Conservation (phyloP, 2,888 invertebrate genomes). For the Andrena dorsata region DNA sequence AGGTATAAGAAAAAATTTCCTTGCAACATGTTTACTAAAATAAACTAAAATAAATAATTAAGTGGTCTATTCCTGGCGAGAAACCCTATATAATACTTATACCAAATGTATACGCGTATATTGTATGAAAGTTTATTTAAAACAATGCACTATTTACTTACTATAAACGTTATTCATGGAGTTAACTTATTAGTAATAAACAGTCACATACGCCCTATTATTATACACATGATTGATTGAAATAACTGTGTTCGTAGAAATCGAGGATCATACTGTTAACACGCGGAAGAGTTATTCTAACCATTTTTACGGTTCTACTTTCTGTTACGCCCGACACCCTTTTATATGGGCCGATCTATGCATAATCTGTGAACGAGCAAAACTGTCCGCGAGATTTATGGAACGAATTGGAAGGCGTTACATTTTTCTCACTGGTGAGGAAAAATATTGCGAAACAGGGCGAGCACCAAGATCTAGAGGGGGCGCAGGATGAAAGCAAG, state of each 20-base stretch:
- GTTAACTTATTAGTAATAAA: too few species aligned
- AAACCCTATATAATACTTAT: too few species aligned
- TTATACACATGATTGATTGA: conserved; percentile 6
- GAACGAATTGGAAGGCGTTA: conserved; percentile 50
- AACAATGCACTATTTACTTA: too few species aligned
- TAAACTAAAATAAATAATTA: too few species aligned
- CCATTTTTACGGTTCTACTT: neutral
- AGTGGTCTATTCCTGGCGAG: too few species aligned
- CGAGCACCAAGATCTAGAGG: neutral
- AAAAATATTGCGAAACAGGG: conserved; percentile 31
- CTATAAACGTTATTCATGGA: too few species aligned
- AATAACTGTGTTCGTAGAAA: conserved; percentile 13
- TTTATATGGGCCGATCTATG: conserved; percentile 30
- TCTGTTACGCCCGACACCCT: conserved; percentile 5
- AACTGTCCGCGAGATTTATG: conserved; percentile 58
- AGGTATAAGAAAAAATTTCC: too few species aligned
- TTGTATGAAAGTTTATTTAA: too few species aligned
- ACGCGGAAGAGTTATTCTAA: conserved; percentile 15
- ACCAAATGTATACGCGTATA: too few species aligned
- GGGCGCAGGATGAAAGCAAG: too few species aligned
- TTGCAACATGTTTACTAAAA: too few species aligned
- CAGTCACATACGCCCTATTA: too few species aligned
- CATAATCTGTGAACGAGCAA: conserved; percentile 38
- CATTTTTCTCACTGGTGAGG: conserved; percentile 7
- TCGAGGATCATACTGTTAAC: neutral